These are phyloP conservation scores for Ormyrus thymus DNA, from an alignment of 2,888 invertebrate genomes.

Conservation along the genomic window DNA sequence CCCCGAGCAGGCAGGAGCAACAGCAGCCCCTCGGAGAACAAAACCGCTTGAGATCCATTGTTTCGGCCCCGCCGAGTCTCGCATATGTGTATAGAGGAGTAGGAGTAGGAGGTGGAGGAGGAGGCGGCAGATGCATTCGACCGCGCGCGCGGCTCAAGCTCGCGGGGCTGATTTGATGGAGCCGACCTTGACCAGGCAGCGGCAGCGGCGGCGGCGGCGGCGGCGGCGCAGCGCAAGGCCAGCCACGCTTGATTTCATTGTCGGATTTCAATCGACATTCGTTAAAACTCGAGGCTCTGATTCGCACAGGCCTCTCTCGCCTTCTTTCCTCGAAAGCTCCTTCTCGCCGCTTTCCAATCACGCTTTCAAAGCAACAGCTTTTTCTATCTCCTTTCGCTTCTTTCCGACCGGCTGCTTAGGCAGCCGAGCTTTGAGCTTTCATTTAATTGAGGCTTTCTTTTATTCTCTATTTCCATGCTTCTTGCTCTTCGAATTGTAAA, in stretches of 20 bases:
- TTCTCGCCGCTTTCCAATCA: too few species aligned
- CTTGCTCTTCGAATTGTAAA: too few species aligned
- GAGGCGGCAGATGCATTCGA: constrained; percentile 4
- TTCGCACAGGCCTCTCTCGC: too few species aligned
- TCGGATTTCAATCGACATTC: constrained; percentile 41
- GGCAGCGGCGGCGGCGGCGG: constrained; percentile 38
- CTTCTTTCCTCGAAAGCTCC: too few species aligned
- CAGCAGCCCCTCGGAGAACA: not conserved
- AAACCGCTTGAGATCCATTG: constrained; percentile 39
- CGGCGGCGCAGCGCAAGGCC: not conserved
- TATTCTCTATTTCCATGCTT: too few species aligned
- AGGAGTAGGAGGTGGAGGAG: too few species aligned
- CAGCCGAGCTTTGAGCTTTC: too few species aligned
- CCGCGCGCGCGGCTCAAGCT: constrained; percentile 4
- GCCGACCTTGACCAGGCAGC: constrained; percentile 51
- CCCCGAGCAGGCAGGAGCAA: too few species aligned
- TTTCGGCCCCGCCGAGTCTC: not conserved
- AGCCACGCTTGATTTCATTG: constrained; percentile 27
- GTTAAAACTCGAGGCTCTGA: not conserved
- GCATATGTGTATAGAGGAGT: not conserved
- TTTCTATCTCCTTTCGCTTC: too few species aligned
- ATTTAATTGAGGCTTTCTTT: too few species aligned
- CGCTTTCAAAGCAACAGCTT: too few species aligned
- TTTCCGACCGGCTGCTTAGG: too few species aligned
- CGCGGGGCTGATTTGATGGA: constrained; percentile 43